These are phyloP conservation scores for Spodoptera litura DNA, from an alignment of 1,140 invertebrate species.

Conservation along the genomic window DNA sequence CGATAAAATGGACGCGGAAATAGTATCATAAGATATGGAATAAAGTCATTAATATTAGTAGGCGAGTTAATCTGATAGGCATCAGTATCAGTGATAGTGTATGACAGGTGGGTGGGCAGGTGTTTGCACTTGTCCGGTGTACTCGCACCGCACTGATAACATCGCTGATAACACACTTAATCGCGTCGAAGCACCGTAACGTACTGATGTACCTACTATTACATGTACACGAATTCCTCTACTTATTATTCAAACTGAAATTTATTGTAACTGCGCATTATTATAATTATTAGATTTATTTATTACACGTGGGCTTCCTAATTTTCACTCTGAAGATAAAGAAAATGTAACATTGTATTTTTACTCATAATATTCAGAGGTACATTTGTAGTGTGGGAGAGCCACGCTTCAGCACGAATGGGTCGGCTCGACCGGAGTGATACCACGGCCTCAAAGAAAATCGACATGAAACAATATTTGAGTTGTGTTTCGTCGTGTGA, in stretches of 20 bases:
- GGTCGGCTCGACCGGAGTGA: too few relatives aligned
- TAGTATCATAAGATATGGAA: constrained; percentile 4
- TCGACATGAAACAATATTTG: too few relatives aligned
- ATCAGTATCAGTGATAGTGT: constrained; percentile 51
- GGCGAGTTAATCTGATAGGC: constrained; percentile 31
- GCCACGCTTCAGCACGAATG: too few relatives aligned
- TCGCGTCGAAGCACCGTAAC: constrained; percentile 52
- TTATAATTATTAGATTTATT: too few relatives aligned
- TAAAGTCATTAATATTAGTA: constrained; percentile 8
- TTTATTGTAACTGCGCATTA: not conserved
- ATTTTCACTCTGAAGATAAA: too few relatives aligned
- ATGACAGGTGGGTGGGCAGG: constrained; percentile 75
- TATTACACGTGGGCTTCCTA: too few relatives aligned
- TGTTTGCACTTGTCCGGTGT: constrained; percentile 78
- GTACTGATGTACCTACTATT: constrained; percentile 20
- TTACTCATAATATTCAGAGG: too few relatives aligned
- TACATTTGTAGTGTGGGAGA: too few relatives aligned
- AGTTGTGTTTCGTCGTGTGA: too few relatives aligned
- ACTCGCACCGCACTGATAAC: constrained; percentile 73
- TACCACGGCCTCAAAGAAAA: too few relatives aligned
- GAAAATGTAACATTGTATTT: too few relatives aligned
- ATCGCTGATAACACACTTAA: constrained; percentile 70
- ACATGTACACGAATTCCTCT: not conserved
- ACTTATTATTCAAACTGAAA: not conserved
- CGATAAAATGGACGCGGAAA: constrained; percentile 8